phyloP scores from a whole-genome alignment of 1,140 invertebrate genomes.

The Pentalonia nigronervosa region DNA sequence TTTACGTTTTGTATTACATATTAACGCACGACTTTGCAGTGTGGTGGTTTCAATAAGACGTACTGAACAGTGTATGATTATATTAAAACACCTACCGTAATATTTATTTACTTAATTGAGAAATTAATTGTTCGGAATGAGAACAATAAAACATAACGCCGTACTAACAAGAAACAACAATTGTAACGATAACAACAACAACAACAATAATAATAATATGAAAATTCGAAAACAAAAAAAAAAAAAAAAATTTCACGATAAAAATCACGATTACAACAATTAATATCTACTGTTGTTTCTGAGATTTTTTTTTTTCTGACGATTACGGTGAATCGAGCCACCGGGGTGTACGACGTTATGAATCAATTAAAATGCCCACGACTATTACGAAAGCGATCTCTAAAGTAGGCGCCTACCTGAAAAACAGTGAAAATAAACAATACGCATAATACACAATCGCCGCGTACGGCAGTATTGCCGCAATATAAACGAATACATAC shows the following conservation, averaged over 20 bases:
- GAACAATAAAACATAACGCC: neutral
- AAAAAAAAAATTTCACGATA: neutral
- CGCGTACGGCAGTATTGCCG: neutral
- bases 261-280: neutral
- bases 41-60: too few species aligned
- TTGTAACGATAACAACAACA: neutral
- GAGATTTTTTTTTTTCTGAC: neutral
- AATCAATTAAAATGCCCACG: neutral
- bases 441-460: neutral
- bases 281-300: neutral
- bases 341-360: neutral
- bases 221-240: slow-evolving; percentile 1
- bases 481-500: neutral
- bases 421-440: neutral
- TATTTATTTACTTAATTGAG: slow-evolving; percentile 20
- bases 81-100: neutral
- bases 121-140: neutral
- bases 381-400: neutral
- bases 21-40: neutral
- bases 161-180: neutral
- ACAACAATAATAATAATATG: neutral
- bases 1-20: neutral
- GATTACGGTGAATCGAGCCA: neutral
- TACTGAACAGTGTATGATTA: neutral
- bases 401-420: neutral